Conservation (phyloP, 2,797 vertebrate genomes). For the Cichlasoma orientale region DNA sequence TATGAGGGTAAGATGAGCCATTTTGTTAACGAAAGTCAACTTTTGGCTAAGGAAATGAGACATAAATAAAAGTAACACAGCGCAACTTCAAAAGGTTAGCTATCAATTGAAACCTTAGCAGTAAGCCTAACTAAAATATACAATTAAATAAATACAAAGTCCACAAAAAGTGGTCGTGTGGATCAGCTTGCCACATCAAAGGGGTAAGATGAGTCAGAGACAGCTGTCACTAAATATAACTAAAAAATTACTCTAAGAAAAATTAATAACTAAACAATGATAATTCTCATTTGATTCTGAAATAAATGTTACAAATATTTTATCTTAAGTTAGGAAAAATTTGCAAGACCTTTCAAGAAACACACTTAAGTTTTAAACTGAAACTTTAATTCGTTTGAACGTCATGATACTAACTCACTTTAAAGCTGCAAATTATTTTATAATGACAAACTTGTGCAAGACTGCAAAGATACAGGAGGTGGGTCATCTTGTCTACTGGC, state of each 20-base stretch:
- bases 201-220: neutral
- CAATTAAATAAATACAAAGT: neutral
- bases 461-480: neutral
- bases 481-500: neutral
- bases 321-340: neutral
- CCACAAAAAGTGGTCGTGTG: neutral
- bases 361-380: too few relatives aligned
- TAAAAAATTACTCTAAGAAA: neutral
- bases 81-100: neutral
- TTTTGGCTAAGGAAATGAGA: neutral
- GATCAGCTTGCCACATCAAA: neutral
- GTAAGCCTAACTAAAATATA: neutral
- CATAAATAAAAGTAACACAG: neutral
- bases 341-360: neutral
- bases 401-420: neutral
- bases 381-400: too few relatives aligned
- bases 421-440: neutral
- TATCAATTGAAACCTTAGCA: neutral
- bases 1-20: too few relatives aligned
- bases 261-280: neutral
- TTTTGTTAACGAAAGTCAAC: rapidly evolving
- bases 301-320: neutral
- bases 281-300: neutral
- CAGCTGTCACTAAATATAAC: neutral
- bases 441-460: neutral